phyloP scores from a whole-genome alignment of 2,113 vertebrate species.

The Oncorhynchus keta region DNA sequence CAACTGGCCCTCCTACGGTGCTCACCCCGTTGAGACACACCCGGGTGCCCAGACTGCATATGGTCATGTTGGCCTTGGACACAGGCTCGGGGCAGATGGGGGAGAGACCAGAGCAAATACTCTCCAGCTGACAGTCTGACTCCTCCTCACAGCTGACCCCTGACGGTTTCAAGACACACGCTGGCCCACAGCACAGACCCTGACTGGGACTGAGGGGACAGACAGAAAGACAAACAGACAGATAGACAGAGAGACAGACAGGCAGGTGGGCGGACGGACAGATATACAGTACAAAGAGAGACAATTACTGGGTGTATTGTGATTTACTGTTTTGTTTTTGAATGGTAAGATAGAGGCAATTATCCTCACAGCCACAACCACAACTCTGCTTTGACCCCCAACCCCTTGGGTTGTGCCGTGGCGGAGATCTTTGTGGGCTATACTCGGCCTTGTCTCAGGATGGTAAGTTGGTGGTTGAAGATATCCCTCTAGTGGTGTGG shows the following conservation, averaged over 20 bases:
- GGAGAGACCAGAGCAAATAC: constrained; percentile 67
- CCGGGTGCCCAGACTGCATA: constrained; percentile 70
- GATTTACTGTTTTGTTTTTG: not conserved
- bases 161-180: constrained; percentile 58
- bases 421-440: no score
- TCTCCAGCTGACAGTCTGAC: constrained; percentile 69
- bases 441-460: no score
- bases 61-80: constrained; percentile 73
- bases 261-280: no score
- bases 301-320: not conserved
- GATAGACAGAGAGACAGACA: no score
- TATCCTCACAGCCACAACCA: not conserved
- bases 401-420: no score
- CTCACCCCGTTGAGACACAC: constrained; percentile 71
- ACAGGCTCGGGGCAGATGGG: constrained; percentile 64
- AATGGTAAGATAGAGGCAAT: not conserved
- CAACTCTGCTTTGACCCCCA: not conserved
- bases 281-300: no score
- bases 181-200: constrained; percentile 74
- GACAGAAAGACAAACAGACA: not conserved
- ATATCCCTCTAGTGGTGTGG: no score
- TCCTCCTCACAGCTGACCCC: constrained; percentile 66
- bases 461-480: no score
- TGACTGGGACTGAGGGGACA: constrained; percentile 72
- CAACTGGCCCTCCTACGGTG: not conserved